Base-by-base conservation (phyloP, 2,888 invertebrate species). In the Bugula neritina region DNA sequence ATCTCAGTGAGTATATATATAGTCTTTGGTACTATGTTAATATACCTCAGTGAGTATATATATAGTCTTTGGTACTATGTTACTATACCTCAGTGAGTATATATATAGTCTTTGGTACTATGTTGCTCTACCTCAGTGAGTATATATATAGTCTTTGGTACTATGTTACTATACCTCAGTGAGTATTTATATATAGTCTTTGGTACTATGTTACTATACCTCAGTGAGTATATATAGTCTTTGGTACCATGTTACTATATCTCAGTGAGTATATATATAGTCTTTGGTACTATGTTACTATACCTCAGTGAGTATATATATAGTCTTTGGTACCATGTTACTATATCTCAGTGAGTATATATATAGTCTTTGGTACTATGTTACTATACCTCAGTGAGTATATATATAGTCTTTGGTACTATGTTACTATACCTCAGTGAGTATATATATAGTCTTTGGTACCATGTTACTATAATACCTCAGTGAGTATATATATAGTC, bases 391-490 rank as follows among this genome's bases (percentile, higher is more conserved):
- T 96, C 78, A 87, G 94, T 93, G 86, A 88, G 90, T 87, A 17
- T 43, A 10, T 43, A 43, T 21, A 94, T 96, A 77, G 93, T 96
- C 0, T 93, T 95, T 79, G 80, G 88, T 1, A 96, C 96, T 0
- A 96, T 97, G 95, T 81, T 89, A 72, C 83, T 94, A 5, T 97
- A 96, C 84, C 90, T 96, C 78, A 87, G 94, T 93, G 86, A 88
- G 90, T 87, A 17, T 43, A 10, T 43, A 43, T 21, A 94, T 96
- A 77, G 93, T 96, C 0, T 93, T 95, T 79, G 80, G 88, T 1
- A 96, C 96, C 0, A 96, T 97, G 95, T 81, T 89, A 72, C 83
- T 94, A 5, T 97, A 96, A n/a, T n/a, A n/a, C 84, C 90, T 96
- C 78, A 87, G 94, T 93, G 86, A 88, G 90, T 87, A 17, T 43